phyloP scores from a whole-genome alignment of 92 coral and sea anemone species.

The Phenganax marumi region DNA sequence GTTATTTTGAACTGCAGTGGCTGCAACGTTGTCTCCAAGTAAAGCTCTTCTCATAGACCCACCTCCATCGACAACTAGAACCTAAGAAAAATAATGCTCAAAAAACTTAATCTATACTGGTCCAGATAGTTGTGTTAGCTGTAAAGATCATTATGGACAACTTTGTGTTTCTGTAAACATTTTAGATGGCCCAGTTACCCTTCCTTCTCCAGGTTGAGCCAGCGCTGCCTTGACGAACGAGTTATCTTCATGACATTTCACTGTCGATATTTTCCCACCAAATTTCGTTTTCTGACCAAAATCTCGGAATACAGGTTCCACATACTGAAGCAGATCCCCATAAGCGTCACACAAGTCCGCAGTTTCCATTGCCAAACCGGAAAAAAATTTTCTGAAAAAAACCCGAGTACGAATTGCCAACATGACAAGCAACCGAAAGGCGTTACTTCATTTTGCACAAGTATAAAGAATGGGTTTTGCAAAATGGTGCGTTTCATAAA shows the following conservation, averaged over 20 bases:
- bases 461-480: background rate
- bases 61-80: constrained; percentile 96
- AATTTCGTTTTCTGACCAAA: constrained; percentile 77
- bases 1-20: constrained; percentile 71
- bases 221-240: constrained; percentile 77
- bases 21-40: constrained; percentile 90
- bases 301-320: constrained; percentile 76
- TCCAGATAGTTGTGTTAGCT: too few relatives aligned
- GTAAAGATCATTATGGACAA: too few relatives aligned
- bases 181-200: constrained; percentile 42
- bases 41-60: constrained; percentile 90
- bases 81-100: constrained; percentile 47
- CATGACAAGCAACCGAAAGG: background rate
- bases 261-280: constrained; percentile 84
- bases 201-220: constrained; percentile 74
- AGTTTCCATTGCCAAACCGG: constrained; percentile 64
- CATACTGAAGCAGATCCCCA: constrained; percentile 82
- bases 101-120: background rate
- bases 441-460: background rate
- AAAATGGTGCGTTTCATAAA: background rate
- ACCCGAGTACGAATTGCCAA: constrained; percentile 4
- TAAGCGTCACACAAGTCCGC: constrained; percentile 93
- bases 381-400: background rate
- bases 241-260: constrained; percentile 93
- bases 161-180: background rate